These are phyloP conservation scores for Drosophila imparisetae DNA, from an alignment of 2,888 invertebrate species.

Conservation along the genomic window DNA sequence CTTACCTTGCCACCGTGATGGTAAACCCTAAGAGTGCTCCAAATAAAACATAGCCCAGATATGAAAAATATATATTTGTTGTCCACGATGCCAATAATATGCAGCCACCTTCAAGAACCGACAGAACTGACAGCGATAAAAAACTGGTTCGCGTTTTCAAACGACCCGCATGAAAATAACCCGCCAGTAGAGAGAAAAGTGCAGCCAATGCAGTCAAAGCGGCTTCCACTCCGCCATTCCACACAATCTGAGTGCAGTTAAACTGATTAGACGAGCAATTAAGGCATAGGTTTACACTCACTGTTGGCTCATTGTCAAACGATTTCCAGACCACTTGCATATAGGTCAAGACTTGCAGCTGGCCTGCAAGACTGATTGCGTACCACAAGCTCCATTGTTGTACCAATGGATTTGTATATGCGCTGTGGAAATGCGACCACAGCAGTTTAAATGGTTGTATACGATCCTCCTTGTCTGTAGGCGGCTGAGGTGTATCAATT, in stretches of 20 bases:
- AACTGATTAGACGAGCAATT: not conserved
- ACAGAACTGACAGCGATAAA: conserved; percentile 85
- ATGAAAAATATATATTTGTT: conserved; percentile 89
- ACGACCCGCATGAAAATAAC: conserved; percentile 82
- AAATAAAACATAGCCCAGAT: conserved; percentile 90
- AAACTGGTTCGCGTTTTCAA: conserved; percentile 84
- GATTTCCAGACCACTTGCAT: conserved; percentile 90
- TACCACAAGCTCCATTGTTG: conserved; percentile 92
- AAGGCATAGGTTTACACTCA: conserved; percentile 38
- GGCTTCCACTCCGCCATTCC: conserved; percentile 94
- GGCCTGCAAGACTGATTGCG: conserved; percentile 89
- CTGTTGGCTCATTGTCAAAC: conserved; percentile 84
- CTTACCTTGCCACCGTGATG: conserved; percentile 82
- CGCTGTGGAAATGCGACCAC: conserved; percentile 87
- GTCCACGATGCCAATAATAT: conserved; percentile 87
- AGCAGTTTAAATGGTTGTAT: conserved; percentile 83
- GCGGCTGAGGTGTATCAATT: not conserved
- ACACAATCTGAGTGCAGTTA: conserved; percentile 66
- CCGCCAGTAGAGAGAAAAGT: conserved; percentile 86
- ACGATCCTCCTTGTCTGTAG: not conserved
- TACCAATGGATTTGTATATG: conserved; percentile 87
- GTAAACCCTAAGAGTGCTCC: conserved; percentile 91
- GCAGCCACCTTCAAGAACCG: conserved; percentile 86
- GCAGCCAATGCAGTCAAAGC: conserved; percentile 89
- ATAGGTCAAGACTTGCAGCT: conserved; percentile 89